Percentiles rank a stretch among this genome's conserved stretches.
These are phyloP conservation scores for Lytechinus variegatus DNA, from an alignment of 35 echinoderm and acorn worm genomes.

Conservation along the genomic window DNA sequence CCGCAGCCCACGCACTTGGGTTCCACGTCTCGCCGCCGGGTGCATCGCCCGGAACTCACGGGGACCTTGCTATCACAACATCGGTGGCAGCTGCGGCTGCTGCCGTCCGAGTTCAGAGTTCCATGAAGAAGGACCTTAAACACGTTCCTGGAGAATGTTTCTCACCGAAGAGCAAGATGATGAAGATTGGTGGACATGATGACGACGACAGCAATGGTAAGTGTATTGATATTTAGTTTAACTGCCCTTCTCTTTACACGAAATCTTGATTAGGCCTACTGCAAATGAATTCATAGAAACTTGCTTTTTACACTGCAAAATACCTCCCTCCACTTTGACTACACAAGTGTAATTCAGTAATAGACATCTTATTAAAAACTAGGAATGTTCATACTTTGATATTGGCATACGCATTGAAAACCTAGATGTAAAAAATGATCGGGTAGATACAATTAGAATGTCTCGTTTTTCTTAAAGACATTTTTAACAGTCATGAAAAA, in stretches of 20 bases:
- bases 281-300: neutral
- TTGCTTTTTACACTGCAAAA: no score
- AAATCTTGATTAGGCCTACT: neutral
- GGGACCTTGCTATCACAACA: slow-evolving; percentile 24
- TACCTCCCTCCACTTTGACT: no score
- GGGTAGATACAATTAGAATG: no score
- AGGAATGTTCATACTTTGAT: no score
- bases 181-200: neutral
- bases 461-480: no score
- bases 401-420: no score
- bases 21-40: slow-evolving; percentile 52
- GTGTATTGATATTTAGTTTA: neutral
- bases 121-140: slow-evolving; percentile 30
- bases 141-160: slow-evolving; percentile 35
- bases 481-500: no score
- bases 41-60: slow-evolving; percentile 20
- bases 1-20: slow-evolving; percentile 14
- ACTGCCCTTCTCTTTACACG: neutral
- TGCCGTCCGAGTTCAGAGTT: slow-evolving; percentile 25
- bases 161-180: slow-evolving; percentile 32
- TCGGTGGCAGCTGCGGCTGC: slow-evolving; percentile 31
- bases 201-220: slow-evolving; percentile 41
- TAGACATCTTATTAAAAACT: no score
- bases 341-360: no score
- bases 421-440: no score